These are phyloP conservation scores for Bombus soroeensis DNA, from an alignment of 1,140 invertebrate species.

Conservation along the genomic window DNA sequence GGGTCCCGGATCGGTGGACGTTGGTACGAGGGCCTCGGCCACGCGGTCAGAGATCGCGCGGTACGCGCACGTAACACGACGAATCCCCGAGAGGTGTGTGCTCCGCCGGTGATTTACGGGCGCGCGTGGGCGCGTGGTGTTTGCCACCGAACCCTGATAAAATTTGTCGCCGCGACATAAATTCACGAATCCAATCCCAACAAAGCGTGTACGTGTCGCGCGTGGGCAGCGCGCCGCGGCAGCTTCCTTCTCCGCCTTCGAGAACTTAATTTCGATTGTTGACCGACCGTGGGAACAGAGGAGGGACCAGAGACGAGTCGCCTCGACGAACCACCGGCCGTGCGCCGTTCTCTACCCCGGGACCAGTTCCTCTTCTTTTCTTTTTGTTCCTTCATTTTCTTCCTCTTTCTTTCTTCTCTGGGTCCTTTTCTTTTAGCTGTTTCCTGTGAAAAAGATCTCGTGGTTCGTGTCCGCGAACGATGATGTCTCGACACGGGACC, in stretches of 20 bases:
- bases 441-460: constrained; percentile 42
- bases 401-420: neutral
- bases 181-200: constrained; percentile 79
- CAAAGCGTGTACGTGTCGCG: constrained; percentile 73
- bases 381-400: neutral
- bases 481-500: constrained; percentile 14
- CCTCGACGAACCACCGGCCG: constrained; percentile 16
- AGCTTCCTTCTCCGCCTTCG: constrained; percentile 37
- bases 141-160: constrained; percentile 83
- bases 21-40: neutral
- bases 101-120: constrained; percentile 75
- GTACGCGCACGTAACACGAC: constrained; percentile 30
- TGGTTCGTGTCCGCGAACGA: neutral
- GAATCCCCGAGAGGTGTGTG: constrained; percentile 13
- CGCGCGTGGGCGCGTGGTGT: constrained; percentile 79
- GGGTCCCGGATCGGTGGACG: neutral
- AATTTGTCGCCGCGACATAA: constrained; percentile 82
- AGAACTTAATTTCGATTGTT: constrained; percentile 69
- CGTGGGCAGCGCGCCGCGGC: constrained; percentile 67
- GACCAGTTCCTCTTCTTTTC: constrained; percentile 32
- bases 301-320: neutral
- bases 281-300: constrained; percentile 65
- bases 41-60: constrained; percentile 21
- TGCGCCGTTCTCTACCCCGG: neutral
- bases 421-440: neutral